Conservation (phyloP, 2,888 invertebrate species). For the Zootermopsis nevadensis region DNA sequence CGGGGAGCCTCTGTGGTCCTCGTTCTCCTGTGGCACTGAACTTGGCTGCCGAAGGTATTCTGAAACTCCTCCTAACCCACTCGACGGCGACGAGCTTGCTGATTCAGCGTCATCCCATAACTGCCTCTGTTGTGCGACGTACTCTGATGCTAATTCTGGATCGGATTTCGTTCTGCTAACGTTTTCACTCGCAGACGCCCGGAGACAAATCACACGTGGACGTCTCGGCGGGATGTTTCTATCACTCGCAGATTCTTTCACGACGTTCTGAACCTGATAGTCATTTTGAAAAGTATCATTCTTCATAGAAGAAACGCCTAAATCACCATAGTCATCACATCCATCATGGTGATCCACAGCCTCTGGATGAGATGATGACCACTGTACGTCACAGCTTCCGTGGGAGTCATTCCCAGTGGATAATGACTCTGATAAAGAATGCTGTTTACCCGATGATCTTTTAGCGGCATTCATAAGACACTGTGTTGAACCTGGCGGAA, state of each 20-base stretch:
- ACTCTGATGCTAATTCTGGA: background rate
- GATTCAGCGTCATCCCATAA: background rate
- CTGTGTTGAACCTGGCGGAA: background rate
- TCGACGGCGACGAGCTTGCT: background rate
- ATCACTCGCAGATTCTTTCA: background rate
- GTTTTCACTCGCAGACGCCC: background rate
- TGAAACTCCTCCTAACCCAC: background rate
- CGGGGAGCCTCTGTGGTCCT: background rate
- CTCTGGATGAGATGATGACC: background rate
- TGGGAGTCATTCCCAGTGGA: background rate
- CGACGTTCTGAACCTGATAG: background rate
- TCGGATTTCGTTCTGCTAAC: background rate
- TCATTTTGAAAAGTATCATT: background rate
- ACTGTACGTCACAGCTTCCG: background rate
- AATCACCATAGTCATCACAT: background rate
- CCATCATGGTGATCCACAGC: background rate
- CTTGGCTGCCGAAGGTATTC: slow-evolving; percentile 5
- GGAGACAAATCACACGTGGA: background rate
- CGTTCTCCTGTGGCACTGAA: background rate
- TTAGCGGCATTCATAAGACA: background rate
- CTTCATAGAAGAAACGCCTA: background rate
- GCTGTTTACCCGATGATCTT: background rate
- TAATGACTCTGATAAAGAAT: background rate
- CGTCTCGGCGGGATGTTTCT: slow-evolving; percentile 16
- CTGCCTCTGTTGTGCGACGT: background rate